phyloP scores from a whole-genome alignment of 2,797 vertebrate genomes.

The Sebastes hopkinsi region DNA sequence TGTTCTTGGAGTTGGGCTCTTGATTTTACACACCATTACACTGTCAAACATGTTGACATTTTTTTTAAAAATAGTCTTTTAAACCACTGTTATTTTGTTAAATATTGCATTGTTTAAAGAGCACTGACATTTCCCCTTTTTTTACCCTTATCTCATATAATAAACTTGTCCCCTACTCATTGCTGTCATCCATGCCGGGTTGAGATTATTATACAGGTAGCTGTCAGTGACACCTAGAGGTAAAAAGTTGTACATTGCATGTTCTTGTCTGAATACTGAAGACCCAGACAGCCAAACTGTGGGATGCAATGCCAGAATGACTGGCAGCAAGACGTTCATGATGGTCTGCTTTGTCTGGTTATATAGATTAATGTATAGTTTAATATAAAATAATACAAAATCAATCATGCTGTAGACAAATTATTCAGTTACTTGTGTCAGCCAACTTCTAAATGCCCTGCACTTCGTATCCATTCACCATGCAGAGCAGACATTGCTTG shows the following conservation, averaged over 20 bases:
- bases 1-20: background rate
- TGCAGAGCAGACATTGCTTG: background rate
- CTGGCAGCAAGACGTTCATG: background rate
- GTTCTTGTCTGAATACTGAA: background rate
- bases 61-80: background rate
- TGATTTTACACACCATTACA: background rate
- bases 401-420: background rate
- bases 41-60: conserved; percentile 7
- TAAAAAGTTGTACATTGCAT: conserved; percentile 40
- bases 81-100: background rate
- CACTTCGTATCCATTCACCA: background rate
- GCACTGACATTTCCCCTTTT: background rate
- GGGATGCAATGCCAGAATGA: background rate
- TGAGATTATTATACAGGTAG: conserved; percentile 24
- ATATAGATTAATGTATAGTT: background rate
- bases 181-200: background rate
- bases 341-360: background rate
- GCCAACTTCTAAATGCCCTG: background rate
- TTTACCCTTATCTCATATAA: background rate
- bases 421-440: background rate
- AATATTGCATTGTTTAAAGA: background rate
- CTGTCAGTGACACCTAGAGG: conserved; percentile 79
- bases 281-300: background rate
- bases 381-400: background rate
- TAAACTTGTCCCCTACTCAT: background rate